Evolutionary conservation across 2,113 vertebrate genomes (phyloP).

Genomic region (Neolamprologus variostigma): DNA sequence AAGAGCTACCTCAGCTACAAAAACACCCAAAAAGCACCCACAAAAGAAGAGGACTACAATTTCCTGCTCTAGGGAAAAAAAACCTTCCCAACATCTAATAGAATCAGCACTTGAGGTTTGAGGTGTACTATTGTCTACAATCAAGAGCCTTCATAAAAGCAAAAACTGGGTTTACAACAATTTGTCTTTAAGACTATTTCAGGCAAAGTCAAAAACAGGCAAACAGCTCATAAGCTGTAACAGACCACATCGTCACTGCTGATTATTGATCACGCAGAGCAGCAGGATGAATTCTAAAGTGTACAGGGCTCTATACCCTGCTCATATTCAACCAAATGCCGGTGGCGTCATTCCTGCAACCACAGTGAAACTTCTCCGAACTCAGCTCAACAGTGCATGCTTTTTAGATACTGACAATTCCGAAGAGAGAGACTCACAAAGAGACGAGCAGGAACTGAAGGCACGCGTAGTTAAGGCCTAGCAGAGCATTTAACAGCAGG

Average conservation of each 20-base stretch:
- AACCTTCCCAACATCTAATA: not conserved
- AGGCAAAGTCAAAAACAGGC: not conserved
- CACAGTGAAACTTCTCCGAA: not conserved
- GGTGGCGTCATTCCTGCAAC: not conserved
- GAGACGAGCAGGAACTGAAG: not conserved
- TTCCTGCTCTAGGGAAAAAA: not conserved
- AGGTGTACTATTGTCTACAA: not conserved
- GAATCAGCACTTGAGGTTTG: not conserved
- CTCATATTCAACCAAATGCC: not conserved
- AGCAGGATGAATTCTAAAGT: not conserved
- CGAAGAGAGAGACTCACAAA: not conserved
- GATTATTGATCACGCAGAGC: not conserved
- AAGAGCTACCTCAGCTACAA: not conserved
- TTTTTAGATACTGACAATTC: not conserved
- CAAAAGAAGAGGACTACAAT: not conserved
- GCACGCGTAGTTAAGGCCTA: not conserved
- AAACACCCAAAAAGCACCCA: not conserved
- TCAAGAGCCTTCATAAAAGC: not conserved
- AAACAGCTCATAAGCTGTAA: not conserved
- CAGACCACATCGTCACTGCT: not conserved
- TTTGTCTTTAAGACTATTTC: not conserved
- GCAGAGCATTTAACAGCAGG: not conserved
- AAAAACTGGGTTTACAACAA: not conserved
- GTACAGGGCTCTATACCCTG: not conserved
- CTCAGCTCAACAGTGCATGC: not conserved